phyloP scores from a whole-genome alignment of 2,113 vertebrate genomes.

The Equus quagga region DNA sequence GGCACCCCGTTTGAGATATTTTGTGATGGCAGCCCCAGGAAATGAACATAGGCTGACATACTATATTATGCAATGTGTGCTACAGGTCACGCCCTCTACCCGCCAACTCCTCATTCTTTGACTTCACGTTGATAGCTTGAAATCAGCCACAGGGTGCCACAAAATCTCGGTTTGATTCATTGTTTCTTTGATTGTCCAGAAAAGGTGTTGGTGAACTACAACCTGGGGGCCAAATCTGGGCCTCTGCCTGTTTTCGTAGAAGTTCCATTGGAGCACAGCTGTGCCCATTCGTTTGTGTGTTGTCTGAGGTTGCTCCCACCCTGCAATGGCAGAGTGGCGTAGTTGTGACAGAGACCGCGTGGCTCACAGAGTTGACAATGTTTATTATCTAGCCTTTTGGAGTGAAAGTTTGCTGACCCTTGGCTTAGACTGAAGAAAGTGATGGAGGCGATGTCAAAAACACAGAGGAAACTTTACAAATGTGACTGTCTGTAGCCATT shows the following conservation, averaged over 20 bases:
- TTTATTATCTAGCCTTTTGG: not conserved
- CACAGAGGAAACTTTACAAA: not conserved
- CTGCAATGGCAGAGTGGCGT: not conserved
- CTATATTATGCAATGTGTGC: rapidly evolving
- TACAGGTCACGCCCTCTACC: rapidly evolving
- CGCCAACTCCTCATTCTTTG: not conserved
- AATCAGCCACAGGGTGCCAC: not conserved
- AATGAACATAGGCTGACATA: not conserved
- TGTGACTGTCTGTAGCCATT: not conserved
- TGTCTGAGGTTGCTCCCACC: not conserved
- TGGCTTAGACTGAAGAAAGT: not conserved
- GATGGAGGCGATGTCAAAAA: not conserved
- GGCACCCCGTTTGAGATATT: not conserved
- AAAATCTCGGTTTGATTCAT: conserved; percentile 9
- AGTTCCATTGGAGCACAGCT: conserved; percentile 3
- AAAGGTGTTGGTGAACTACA: not conserved
- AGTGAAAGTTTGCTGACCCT: not conserved
- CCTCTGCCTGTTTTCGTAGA: not conserved
- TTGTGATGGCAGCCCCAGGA: not conserved
- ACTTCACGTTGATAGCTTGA: not conserved
- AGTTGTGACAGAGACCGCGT: not conserved
- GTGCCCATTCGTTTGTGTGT: not conserved
- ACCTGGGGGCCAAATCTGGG: not conserved
- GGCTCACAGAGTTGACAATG: not conserved
- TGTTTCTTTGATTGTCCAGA: conserved; percentile 28